Base-by-base conservation (phyloP, 2,888 invertebrate species). In the Labia minor region DNA sequence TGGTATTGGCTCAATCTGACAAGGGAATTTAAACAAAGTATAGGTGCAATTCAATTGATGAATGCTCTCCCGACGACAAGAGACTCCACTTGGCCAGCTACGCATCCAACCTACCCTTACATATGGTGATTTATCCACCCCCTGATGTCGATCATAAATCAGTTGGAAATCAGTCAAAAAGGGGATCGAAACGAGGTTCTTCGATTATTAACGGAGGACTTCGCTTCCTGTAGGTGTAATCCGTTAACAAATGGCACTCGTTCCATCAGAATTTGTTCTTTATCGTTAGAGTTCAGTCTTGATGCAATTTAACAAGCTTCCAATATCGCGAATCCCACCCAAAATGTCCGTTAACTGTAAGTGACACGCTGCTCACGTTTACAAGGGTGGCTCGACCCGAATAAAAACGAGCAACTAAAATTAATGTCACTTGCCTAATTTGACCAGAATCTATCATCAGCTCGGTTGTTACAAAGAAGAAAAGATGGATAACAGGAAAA, bases 111-210 rank as follows among this genome's bases (percentile, higher is more conserved):
- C 2, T 8, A 2, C 49, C 49, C 49, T 49, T 49, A 16, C 49
- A 49, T 49, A 49, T 49, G 49, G 49, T 49, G 49, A 49, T 49
- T 49, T 49, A 49, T 49, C 49, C 49, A 49, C 49, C 49, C 49
- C 49, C n/a, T 11, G n/a, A 49, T 49, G 49, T 49, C 49, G 49
- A 49, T 49, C 49, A 49, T 49, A 49, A 49, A 49, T 49, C 49
- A 49, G 49, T 49, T 49, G 49, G 16, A 49, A 49, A 49, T 49
- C 49, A 49, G 49, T 49, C 49, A 49, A 49, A 49, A 49, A 49
- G 49, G 49, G 16, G 49, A 26, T 26, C 26, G 26, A 49, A 14
- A 49, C 2, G 49, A 49, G 49, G 49, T 49, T 49, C 49, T 49
- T 49, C 49, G 49, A 49, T 49, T 49, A 49, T 49, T 49, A 49